Percentiles rank a stretch among this genome's conserved stretches.
Conservation (phyloP, 2,113 vertebrate genomes). For the Rostratula benghalensis region DNA sequence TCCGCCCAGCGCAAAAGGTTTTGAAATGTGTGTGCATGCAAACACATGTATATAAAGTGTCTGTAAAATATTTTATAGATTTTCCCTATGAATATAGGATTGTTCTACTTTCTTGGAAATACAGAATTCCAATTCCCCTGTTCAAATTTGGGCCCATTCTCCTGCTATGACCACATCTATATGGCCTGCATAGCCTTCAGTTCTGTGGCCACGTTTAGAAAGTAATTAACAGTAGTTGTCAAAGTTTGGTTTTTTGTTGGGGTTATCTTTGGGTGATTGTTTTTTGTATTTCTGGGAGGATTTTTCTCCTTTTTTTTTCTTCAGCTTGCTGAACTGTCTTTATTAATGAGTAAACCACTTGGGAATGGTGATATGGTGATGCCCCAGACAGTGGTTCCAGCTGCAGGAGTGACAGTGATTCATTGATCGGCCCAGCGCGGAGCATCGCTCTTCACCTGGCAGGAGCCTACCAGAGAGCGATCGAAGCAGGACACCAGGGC, state of each 20-base stretch:
- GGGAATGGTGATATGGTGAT: not conserved
- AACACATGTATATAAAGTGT: not conserved
- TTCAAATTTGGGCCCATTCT: not conserved
- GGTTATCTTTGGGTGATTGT: not conserved
- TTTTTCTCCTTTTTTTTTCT: not conserved
- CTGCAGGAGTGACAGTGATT: not conserved
- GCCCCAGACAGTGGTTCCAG: not conserved
- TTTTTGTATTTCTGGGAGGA: not conserved
- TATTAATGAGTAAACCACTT: not conserved
- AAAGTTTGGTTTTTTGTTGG: not conserved
- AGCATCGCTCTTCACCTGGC: not conserved
- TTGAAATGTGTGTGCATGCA: not conserved
- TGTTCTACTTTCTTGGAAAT: not conserved
- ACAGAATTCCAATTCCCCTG: not conserved
- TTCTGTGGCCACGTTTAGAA: not conserved
- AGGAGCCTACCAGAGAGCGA: not conserved
- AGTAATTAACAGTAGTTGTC: not conserved
- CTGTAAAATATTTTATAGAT: not conserved
- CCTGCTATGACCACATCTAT: not conserved
- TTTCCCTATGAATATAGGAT: not conserved
- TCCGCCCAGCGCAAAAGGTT: not conserved
- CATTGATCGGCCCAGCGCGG: not conserved
- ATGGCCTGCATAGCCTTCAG: not conserved
- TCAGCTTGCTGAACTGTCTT: not conserved
- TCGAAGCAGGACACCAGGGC: fast-evolving